Conservation (phyloP, 2,113 vertebrate species). For the Holacanthus passer region DNA sequence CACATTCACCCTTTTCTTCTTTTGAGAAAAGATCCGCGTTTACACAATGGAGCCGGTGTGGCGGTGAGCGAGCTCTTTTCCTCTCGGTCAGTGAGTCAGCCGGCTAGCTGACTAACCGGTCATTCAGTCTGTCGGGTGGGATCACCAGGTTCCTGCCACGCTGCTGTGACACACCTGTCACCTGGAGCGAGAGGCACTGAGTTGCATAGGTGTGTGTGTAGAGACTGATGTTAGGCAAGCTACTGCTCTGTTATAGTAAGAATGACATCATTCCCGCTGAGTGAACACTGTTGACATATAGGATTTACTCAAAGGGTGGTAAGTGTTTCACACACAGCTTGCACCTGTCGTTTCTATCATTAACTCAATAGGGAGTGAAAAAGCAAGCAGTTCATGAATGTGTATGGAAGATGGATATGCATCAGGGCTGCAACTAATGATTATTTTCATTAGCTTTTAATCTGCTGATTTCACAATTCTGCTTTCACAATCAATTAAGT, state of each 20-base stretch:
- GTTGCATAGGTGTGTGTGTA: too few species aligned
- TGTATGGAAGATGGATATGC: background rate
- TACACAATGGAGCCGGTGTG: slow-evolving; percentile 31
- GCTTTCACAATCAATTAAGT: too few species aligned
- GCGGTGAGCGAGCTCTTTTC: slow-evolving; percentile 35
- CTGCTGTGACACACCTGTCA: background rate
- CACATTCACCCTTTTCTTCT: slow-evolving; percentile 41
- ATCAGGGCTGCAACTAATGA: too few species aligned
- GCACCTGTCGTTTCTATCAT: slow-evolving; percentile 31
- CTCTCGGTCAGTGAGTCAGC: slow-evolving; percentile 60
- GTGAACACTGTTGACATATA: slow-evolving; percentile 45
- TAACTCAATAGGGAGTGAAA: slow-evolving; percentile 2
- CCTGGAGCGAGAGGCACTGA: too few species aligned
- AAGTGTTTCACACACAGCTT: slow-evolving; percentile 39
- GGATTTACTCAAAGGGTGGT: slow-evolving; percentile 37
- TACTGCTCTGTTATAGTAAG: too few species aligned
- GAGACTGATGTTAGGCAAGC: too few species aligned
- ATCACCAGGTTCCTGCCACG: slow-evolving; percentile 42
- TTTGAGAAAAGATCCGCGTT: slow-evolving; percentile 31
- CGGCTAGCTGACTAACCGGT: slow-evolving; percentile 63
- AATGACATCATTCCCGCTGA: too few species aligned
- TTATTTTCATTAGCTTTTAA: too few species aligned
- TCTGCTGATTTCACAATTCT: too few species aligned
- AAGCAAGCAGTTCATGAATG: slow-evolving; percentile 7
- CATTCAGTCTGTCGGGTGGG: slow-evolving; percentile 51